Conservation (phyloP, 2,113 vertebrate species). For the Alethe castanea region DNA sequence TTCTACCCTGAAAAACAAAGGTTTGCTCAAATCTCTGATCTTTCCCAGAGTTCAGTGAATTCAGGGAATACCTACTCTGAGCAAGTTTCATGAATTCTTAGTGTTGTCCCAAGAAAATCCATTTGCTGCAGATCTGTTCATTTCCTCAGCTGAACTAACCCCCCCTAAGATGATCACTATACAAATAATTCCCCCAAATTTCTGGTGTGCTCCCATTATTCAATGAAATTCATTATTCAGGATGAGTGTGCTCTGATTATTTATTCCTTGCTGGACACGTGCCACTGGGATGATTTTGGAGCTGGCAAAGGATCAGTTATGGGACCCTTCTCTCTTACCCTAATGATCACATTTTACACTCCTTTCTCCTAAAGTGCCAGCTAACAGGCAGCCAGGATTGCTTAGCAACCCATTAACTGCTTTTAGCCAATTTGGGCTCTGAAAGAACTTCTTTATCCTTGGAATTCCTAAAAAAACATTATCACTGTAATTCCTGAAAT, state of each 20-base stretch:
- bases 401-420: conserved; percentile 9
- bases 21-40: neutral
- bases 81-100: neutral
- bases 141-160: neutral
- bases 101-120: neutral
- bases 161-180: neutral
- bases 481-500: neutral
- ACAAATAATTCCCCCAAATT: neutral
- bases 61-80: neutral
- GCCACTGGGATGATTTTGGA: neutral
- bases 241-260: neutral
- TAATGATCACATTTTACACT: neutral
- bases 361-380: neutral
- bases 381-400: neutral
- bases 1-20: neutral
- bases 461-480: neutral
- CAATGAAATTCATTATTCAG: neutral
- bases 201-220: neutral
- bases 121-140: neutral
- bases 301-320: neutral
- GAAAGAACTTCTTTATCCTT: neutral
- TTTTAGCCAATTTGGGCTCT: neutral
- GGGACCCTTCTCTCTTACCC: neutral
- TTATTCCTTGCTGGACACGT: neutral
- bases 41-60: neutral